Evolutionary conservation across 2,797 vertebrate species (phyloP).

Genomic region (Delichon dasypus): DNA sequence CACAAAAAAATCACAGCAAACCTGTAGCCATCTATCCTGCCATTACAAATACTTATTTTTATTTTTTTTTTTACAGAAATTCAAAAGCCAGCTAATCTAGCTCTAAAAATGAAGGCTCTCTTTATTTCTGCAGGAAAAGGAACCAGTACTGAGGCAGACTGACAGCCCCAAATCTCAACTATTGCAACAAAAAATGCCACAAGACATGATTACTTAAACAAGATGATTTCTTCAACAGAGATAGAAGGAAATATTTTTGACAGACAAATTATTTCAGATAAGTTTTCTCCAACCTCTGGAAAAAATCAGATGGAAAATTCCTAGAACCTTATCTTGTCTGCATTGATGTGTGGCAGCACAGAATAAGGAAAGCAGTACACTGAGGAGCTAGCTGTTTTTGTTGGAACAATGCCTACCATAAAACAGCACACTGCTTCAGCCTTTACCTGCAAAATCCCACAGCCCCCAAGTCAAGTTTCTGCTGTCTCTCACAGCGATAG

Average conservation of each 20-base stretch:
- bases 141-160: neutral
- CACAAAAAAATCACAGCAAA: neutral
- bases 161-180: neutral
- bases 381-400: neutral
- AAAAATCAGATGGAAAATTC: neutral
- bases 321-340: neutral
- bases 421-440: neutral
- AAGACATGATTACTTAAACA: neutral
- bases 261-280: neutral
- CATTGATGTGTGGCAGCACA: neutral
- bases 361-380: neutral
- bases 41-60: neutral
- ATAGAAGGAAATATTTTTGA: constrained; percentile 1
- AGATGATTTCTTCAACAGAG: neutral
- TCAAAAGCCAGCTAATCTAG: neutral
- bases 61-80: neutral
- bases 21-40: neutral
- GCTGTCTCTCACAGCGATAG: neutral
- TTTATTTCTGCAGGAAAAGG: neutral
- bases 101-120: neutral
- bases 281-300: neutral
- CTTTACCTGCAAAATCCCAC: neutral
- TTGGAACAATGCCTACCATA: neutral
- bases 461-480: neutral
- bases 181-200: neutral